Evolutionary conservation across 2,797 vertebrate genomes (phyloP).

Genomic region (Hydrolagus colliei): DNA sequence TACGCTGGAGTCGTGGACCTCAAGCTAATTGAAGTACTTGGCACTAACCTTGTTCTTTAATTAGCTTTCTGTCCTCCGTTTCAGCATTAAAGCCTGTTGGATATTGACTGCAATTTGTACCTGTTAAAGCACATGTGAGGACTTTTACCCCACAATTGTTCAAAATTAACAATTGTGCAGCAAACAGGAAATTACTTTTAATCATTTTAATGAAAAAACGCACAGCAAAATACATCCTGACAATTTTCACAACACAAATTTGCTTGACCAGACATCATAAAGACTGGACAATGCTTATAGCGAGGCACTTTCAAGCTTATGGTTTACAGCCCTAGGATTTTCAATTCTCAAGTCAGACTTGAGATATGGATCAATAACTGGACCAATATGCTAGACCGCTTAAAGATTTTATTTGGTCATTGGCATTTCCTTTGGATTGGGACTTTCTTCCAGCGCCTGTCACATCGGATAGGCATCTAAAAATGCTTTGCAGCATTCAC

Average conservation of each 20-base stretch:
- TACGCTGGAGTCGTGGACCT: not conserved
- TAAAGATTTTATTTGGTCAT: not conserved
- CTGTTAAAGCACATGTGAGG: conserved; percentile 14
- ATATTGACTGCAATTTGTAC: conserved; percentile 28
- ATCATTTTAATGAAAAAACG: not conserved
- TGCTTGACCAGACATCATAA: not conserved
- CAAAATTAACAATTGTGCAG: conserved; percentile 25
- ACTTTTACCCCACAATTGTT: conserved; percentile 5
- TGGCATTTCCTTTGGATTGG: not conserved
- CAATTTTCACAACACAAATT: not conserved
- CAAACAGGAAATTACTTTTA: not conserved
- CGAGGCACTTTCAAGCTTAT: not conserved
- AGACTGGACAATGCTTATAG: not conserved
- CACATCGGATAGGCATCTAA: too few species aligned
- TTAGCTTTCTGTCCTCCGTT: conserved; percentile 28
- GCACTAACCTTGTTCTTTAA: conserved; percentile 24
- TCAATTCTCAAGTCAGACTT: not conserved
- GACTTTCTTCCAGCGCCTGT: too few species aligned
- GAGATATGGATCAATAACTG: not conserved
- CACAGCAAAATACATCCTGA: not conserved
- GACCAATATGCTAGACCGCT: not conserved
- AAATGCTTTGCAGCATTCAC: too few species aligned
- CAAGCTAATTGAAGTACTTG: conserved; percentile 20
- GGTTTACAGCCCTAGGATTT: not conserved
- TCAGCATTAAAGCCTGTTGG: conserved; percentile 13